Percentiles rank a stretch among this genome's conserved stretches.
phyloP scores from a whole-genome alignment of 2,888 invertebrate species.

The Andrena bicolor region DNA sequence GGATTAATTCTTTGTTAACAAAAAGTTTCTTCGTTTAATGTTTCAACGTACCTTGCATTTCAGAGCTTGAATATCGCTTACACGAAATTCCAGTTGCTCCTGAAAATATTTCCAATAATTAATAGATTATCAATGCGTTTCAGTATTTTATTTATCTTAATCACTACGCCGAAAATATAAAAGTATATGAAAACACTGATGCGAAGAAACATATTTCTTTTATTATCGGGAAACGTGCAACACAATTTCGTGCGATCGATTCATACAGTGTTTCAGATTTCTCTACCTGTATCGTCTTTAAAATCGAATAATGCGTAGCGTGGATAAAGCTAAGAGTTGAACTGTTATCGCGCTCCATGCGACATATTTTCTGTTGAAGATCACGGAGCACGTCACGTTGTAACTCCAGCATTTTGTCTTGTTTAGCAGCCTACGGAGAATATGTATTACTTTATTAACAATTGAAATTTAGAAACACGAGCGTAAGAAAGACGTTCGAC shows the following conservation, averaged over 20 bases:
- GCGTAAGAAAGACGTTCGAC: slow-evolving; percentile 23
- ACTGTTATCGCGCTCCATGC: slow-evolving; percentile 70
- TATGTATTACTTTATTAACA: slow-evolving; percentile 19
- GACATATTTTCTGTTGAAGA: slow-evolving; percentile 76
- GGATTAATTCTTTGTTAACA: background rate
- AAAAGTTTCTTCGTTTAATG: no score
- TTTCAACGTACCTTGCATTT: slow-evolving; percentile 73
- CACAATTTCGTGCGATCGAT: background rate
- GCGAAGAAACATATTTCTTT: slow-evolving; percentile 15
- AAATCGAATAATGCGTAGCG: slow-evolving; percentile 77
- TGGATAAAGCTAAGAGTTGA: slow-evolving; percentile 72
- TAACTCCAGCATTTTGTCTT: slow-evolving; percentile 77
- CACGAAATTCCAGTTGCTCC: slow-evolving; percentile 56
- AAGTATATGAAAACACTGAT: slow-evolving; percentile 20
- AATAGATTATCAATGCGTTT: background rate
- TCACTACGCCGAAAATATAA: slow-evolving; percentile 25
- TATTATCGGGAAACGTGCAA: background rate
- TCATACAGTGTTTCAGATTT: slow-evolving; percentile 4
- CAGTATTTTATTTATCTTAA: background rate
- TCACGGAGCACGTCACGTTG: slow-evolving; percentile 78
- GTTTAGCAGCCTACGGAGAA: slow-evolving; percentile 78
- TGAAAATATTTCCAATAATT: slow-evolving; percentile 49
- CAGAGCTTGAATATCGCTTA: slow-evolving; percentile 64
- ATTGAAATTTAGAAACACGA: slow-evolving; percentile 3
- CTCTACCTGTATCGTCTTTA: slow-evolving; percentile 79